Conservation (phyloP, 2,797 vertebrate genomes). For the Trichosurus vulpecula region DNA sequence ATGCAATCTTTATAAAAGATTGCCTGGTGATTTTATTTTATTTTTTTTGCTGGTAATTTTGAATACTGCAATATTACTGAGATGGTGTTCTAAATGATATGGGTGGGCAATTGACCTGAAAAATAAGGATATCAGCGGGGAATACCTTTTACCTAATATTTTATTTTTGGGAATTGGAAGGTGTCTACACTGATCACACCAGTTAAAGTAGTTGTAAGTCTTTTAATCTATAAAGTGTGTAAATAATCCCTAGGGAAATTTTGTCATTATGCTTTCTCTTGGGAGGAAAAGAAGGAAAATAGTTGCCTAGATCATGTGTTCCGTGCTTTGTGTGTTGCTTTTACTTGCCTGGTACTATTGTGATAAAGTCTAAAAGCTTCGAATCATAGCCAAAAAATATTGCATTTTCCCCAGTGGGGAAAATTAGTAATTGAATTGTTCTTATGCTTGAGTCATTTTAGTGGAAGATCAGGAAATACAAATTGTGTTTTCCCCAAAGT, state of each 20-base stretch:
- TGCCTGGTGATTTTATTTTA: not conserved
- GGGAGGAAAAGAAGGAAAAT: not conserved
- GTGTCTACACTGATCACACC: not conserved
- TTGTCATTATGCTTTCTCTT: not conserved
- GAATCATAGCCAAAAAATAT: not conserved
- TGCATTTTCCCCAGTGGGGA: not conserved
- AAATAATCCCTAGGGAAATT: not conserved
- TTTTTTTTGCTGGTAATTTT: not conserved
- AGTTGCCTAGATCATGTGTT: not conserved
- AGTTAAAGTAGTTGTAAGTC: not conserved
- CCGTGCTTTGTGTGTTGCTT: not conserved
- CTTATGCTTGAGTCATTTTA: not conserved
- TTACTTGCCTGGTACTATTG: conserved; percentile 1
- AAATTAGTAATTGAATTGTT: not conserved
- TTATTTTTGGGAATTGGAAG: not conserved
- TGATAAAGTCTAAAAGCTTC: not conserved
- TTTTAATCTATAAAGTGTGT: not conserved
- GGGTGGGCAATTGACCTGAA: not conserved
- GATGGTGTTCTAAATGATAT: not conserved
- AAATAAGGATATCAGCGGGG: not conserved
- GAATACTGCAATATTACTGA: not conserved
- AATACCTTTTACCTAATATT: not conserved
- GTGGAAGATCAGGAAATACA: not conserved
- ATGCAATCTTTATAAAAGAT: not conserved
- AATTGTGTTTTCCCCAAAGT: not conserved